Evolutionary conservation across 2,113 vertebrate genomes (phyloP).

Genomic region (Agelaius tricolor): DNA sequence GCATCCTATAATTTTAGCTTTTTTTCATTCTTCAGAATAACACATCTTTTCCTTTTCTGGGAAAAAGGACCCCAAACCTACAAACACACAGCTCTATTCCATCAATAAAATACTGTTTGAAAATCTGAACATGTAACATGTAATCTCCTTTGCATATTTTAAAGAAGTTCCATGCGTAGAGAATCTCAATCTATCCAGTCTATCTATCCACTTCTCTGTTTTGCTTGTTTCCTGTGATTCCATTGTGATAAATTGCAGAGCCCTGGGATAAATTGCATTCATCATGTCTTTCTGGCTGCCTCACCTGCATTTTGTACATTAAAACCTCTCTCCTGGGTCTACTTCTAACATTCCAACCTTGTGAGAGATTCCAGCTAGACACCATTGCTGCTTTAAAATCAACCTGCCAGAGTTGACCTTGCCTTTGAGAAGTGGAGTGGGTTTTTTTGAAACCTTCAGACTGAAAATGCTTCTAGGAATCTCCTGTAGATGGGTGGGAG

Average conservation of each 20-base stretch:
- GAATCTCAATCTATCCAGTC: slow-evolving; percentile 14
- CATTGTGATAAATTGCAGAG: slow-evolving; percentile 58
- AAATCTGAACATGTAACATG: neutral
- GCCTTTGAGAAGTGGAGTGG: neutral
- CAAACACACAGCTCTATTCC: neutral
- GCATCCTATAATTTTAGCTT: neutral
- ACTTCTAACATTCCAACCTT: slow-evolving; percentile 57
- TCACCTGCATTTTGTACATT: slow-evolving; percentile 62
- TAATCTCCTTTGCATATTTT: slow-evolving; percentile 26
- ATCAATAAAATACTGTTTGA: slow-evolving; percentile 20
- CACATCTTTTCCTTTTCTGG: neutral
- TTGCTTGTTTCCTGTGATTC: slow-evolving; percentile 56
- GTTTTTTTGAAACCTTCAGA: slow-evolving; percentile 27
- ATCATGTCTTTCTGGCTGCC: slow-evolving; percentile 54
- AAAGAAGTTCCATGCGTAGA: slow-evolving; percentile 6
- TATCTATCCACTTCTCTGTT: slow-evolving; percentile 47
- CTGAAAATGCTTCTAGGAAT: slow-evolving; percentile 43
- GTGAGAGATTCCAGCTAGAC: slow-evolving; percentile 54
- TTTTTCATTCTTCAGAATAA: neutral
- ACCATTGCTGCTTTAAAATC: slow-evolving; percentile 27
- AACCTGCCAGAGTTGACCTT: slow-evolving; percentile 50
- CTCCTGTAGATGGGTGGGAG: slow-evolving; percentile 40
- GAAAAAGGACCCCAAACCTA: neutral
- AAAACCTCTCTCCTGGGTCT: slow-evolving; percentile 52
- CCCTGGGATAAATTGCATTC: slow-evolving; percentile 53